Evolutionary conservation across 92 coral and sea anemone species (phyloP), one percentile per base, ranked within the genome.

Genomic region (Montipora capitata): DNA sequence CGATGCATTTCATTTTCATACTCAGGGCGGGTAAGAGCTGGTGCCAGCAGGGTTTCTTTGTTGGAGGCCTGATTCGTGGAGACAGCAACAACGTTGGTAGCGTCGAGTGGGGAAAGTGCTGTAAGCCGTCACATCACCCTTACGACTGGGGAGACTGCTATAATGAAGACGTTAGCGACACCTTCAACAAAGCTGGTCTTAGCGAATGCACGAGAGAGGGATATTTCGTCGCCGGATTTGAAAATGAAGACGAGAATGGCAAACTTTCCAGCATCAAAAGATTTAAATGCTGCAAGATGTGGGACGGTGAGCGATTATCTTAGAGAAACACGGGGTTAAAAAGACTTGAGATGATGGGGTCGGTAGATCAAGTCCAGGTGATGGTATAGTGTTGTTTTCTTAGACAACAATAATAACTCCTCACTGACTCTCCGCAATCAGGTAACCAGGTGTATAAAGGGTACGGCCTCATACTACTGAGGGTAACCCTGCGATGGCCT

Each of bases 261-360:
- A 54, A 8, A 48, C 61, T 92, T 65, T 78, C 66, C 57, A 88
- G 79, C 61, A 86, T 92, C 59, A 91, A 89, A 61, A 44, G 59
- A 72, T 84, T 92, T 63, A 92, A 92, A 72, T 92, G 95, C 75
- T 92, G 95, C 78, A 80, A 58, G 40, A 92, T 92, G 91, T 78
- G 58, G 41, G 67, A 91, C 9, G 58, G 94, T 87, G 38, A 54
- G 70, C 65, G 57, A 42, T 3, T 15, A 42, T 10, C 4, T 43
- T 2, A 3, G 27, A 13, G 10, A 43, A 15, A 13, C 27, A 2
- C 52, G 6, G 10, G 10, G 6, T 48, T 5, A 48, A 48, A 5
- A 48, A 5, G 52, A 48, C 0, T 48, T 5, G 0, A 48, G 52
- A 48, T 5, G 10, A 9, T 48, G 52, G 35, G 35, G 35, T 27